Evolutionary conservation across 2,888 invertebrate species (phyloP), one percentile per base, ranked within the genome.

Genomic region (Drosophila glabriapex): DNA sequence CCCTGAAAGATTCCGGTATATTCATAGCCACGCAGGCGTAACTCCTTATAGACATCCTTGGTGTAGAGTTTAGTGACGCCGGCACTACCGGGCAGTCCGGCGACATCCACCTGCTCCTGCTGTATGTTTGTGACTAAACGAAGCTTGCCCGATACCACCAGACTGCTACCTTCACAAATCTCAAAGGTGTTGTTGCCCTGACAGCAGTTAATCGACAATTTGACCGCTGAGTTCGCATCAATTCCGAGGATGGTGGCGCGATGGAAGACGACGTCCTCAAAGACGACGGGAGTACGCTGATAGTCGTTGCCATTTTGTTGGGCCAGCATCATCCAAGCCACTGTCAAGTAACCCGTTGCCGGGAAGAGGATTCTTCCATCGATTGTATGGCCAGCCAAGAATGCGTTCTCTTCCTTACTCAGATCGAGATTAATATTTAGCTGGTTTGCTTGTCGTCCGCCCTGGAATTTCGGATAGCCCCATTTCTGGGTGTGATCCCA

Each of bases 281-380:
- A 95, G 5, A 97, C 94, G 0, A 99, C 96, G 0, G 98, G 96
- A 49, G 97, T 95, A 84, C 97, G 96, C 81, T 97, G 96, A 78
- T 94, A 95, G 78, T 96, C 96, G 68, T 94, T 94, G 63, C 96
- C 96, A 80, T 95, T 95, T 68, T 97, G 94, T 93, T 97, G 97
- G 1, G 98, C 97, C 86, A 97, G 95, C 0, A 97, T 97, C 92
- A 96, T 96, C 98, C 98, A 98, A 3, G 96, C 97, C n/a, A 98
- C 94, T 1, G 96, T 95, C 94, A 99, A 94, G 91, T 98, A 98
- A 16, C 98, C 98, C 39, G 99, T 99, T 71, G 98, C 99, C 35
- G 99, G 99, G 94, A 97, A 99, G 12, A 99, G 94, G 62, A 98
- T 95, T 91, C 99, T 95, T n/a, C 99, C 99, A 94, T 99, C 99